Conservation (phyloP, 2,797 vertebrate species). For the Gymnothorax javanicus region DNA sequence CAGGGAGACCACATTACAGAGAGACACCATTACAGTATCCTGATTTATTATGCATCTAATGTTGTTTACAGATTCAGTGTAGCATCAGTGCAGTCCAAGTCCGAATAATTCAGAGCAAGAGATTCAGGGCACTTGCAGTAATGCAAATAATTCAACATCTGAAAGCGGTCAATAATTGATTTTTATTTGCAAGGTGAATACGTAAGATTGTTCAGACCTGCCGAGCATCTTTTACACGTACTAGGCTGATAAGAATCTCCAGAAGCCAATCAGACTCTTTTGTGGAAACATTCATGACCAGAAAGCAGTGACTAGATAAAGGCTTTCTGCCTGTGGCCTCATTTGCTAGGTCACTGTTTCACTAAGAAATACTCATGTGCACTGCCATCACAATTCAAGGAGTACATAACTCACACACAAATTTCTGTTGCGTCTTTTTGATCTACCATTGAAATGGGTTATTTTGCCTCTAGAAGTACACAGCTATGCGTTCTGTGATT, state of each 20-base stretch:
- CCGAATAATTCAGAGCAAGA: background rate
- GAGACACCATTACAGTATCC: background rate
- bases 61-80: constrained; percentile 6
- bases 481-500: constrained; percentile 15
- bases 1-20: background rate
- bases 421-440: constrained; percentile 19
- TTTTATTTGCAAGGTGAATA: background rate
- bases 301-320: too few relatives aligned
- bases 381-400: background rate
- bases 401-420: background rate
- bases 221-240: background rate
- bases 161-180: background rate
- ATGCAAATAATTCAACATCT: background rate
- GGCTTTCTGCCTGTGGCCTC: background rate
- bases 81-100: constrained; percentile 26
- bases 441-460: constrained; percentile 8
- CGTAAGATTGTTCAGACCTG: background rate
- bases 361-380: background rate
- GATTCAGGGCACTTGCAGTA: background rate
- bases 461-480: background rate
- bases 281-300: too few relatives aligned
- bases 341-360: background rate
- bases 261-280: background rate
- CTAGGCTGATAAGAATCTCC: background rate
- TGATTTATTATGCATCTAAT: background rate